Evolutionary conservation across 2,113 vertebrate species (phyloP), one percentile per base, ranked within the genome.

Genomic region (Oreochromis aureus): DNA sequence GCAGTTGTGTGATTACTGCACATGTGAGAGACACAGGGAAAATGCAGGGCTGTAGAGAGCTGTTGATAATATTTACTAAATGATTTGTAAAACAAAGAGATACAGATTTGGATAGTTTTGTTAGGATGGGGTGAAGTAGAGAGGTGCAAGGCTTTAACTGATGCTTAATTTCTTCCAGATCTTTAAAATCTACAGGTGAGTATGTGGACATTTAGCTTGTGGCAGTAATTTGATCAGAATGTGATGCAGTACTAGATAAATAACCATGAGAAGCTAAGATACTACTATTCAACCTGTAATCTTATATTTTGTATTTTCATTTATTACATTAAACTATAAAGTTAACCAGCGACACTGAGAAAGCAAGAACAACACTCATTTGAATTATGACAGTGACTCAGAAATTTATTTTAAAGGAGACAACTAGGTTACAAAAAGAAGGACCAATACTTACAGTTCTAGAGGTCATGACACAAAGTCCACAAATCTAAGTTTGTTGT

Each of bases 251-350:
- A 51, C 16, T 19, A 53, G 8, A 53, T 53, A 53, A 53, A 53
- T 53, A 53, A 53, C 19, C 0, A 0, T 0, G 51, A 53, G 51
- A 53, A 10, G 18, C 51, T n/a, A 53, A 10, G 19, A 10, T 54
- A 10, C 51, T 51, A 19, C 2, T 48, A 18, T n/a, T 54, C 51
- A 54, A 54, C 51, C 19, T 54, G 51, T 54, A 6, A 12, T 1
- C 0, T 39, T 4, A 55, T 55, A 55, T 55, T 22, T 55, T 55
- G 5, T 22, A 55, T 55, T 55, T 22, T 53, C 18, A 53, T 30
- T 30, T 30, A 0, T 53, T 53, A 53, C 10, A 55, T 55, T 54
- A 11, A 3, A 48, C 3, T 6, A 48, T 7, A 27, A 58, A 0
- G 1, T 27, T 58, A 58, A 48, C n/a, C n/a, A n/a, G n/a, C n/a